phyloP scores from a whole-genome alignment of 2,113 vertebrate species.

The Dromaius novaehollandiae region DNA sequence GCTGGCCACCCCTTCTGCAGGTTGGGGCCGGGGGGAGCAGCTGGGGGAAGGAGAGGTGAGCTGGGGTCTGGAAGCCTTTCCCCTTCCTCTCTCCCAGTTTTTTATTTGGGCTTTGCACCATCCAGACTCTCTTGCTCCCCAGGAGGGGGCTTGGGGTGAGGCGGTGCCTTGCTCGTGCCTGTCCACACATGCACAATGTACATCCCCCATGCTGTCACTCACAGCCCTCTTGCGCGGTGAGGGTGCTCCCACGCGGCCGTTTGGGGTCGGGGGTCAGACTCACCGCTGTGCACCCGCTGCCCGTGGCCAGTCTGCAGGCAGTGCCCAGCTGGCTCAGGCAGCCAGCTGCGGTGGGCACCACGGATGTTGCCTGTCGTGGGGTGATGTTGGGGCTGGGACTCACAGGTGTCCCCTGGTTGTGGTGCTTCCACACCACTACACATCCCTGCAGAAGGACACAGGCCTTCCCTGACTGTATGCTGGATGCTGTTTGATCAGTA shows the following conservation, averaged over 20 bases:
- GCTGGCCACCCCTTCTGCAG: background rate
- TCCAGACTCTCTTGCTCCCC: background rate
- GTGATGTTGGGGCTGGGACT: background rate
- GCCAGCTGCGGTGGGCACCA: background rate
- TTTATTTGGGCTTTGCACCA: background rate
- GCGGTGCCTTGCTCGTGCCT: accelerated
- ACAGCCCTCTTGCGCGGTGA: too few relatives aligned
- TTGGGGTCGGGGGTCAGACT: background rate
- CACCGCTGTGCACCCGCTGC: accelerated
- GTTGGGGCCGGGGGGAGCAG: background rate
- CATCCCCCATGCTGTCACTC: background rate
- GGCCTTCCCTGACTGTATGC: background rate
- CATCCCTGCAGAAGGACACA: background rate
- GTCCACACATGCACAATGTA: background rate
- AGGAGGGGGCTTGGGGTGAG: background rate
- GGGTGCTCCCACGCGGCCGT: background rate
- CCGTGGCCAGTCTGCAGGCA: background rate
- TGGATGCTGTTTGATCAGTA: background rate
- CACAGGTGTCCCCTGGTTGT: accelerated
- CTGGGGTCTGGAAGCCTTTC: background rate
- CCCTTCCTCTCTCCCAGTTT: background rate
- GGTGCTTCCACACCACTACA: background rate
- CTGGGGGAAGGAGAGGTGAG: background rate
- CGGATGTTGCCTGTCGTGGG: background rate
- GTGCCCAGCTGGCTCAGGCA: background rate